phyloP scores from a whole-genome alignment of 2,113 vertebrate species.

The Xenopus borealis region DNA sequence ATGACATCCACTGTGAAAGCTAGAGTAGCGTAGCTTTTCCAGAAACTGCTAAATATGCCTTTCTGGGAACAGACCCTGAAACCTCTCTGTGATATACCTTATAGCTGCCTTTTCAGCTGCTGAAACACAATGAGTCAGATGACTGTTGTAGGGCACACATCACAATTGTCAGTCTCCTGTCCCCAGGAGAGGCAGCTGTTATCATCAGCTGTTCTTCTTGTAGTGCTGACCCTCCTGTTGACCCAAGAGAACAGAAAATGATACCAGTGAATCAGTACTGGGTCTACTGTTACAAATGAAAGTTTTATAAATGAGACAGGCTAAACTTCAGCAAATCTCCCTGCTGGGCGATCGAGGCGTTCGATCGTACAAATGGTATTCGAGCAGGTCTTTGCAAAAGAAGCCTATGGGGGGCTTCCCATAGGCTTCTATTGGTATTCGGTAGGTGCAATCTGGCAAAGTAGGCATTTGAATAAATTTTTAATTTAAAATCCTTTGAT shows the following conservation, averaged over 20 bases:
- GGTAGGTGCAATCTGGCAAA: too few relatives aligned
- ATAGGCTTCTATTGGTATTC: too few relatives aligned
- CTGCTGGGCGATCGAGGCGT: too few relatives aligned
- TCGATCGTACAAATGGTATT: too few relatives aligned
- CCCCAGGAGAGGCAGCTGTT: slow-evolving; percentile 47
- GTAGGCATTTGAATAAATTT: too few relatives aligned
- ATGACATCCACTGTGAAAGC: neutral
- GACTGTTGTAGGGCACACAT: neutral
- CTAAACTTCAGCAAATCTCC: slow-evolving; percentile 40
- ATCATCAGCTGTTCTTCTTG: slow-evolving; percentile 49
- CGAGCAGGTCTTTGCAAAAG: too few relatives aligned
- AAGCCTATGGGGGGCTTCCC: too few relatives aligned
- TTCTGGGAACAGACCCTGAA: neutral
- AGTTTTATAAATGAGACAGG: slow-evolving; percentile 34
- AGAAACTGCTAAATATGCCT: slow-evolving; percentile 13
- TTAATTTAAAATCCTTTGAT: too few relatives aligned
- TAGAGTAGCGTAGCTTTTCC: neutral
- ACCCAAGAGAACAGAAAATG: slow-evolving; percentile 20
- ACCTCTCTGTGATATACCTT: neutral
- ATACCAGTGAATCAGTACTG: slow-evolving; percentile 35
- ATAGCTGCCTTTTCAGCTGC: slow-evolving; percentile 38
- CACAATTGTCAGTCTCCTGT: slow-evolving; percentile 19
- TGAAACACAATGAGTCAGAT: slow-evolving; percentile 19
- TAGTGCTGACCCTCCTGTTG: slow-evolving; percentile 6
- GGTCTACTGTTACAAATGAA: slow-evolving; percentile 44